Evolutionary conservation across 2,797 vertebrate genomes (phyloP).

Genomic region (Agapornis canus): DNA sequence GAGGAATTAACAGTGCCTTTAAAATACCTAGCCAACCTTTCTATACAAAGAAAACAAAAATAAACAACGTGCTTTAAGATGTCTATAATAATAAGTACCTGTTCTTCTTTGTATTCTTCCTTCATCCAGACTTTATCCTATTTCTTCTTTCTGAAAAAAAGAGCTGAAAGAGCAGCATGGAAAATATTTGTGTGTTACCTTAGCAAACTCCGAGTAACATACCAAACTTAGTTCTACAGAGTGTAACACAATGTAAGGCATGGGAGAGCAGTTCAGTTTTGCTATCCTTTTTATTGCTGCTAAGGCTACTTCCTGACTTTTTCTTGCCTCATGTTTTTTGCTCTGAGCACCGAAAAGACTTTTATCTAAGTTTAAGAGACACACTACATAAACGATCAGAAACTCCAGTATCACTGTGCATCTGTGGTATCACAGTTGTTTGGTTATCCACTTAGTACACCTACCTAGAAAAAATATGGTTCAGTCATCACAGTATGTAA

Average conservation of each 20-base stretch:
- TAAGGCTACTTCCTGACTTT: background rate
- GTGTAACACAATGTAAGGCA: background rate
- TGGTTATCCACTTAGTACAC: background rate
- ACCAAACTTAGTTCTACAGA: background rate
- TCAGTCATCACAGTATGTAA: background rate
- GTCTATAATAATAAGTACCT: background rate
- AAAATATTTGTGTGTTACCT: slow-evolving; percentile 4
- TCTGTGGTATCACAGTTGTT: background rate
- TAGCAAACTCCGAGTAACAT: background rate
- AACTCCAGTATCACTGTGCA: background rate
- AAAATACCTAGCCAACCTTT: slow-evolving; percentile 32
- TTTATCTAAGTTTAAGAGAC: background rate
- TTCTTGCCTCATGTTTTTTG: background rate
- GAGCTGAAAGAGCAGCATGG: background rate
- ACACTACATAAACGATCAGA: background rate
- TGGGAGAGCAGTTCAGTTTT: background rate
- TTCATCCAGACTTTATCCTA: background rate
- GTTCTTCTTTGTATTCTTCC: background rate
- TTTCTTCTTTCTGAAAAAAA: background rate
- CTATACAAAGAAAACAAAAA: slow-evolving; percentile 59
- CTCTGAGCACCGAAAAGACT: background rate
- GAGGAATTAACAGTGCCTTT: slow-evolving; percentile 54
- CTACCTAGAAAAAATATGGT: background rate
- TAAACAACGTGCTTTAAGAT: slow-evolving; percentile 48
- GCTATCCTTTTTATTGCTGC: background rate